phyloP scores from a whole-genome alignment of 2,113 vertebrate species.

The Candoia aspera region DNA sequence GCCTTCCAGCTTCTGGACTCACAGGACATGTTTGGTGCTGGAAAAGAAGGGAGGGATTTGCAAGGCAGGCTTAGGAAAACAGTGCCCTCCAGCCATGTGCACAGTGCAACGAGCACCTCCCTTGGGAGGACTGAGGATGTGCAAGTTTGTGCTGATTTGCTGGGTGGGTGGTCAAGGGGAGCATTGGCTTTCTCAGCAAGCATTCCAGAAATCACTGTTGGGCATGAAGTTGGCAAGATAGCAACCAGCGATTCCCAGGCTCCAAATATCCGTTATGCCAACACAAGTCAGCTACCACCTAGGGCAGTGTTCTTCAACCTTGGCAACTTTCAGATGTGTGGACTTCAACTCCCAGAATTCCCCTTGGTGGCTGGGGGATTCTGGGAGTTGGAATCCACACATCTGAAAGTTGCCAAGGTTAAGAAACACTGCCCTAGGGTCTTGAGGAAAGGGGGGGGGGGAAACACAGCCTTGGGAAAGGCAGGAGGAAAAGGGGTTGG shows the following conservation, averaged over 20 bases:
- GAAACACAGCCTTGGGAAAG: no score
- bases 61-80: neutral
- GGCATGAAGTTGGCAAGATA: neutral
- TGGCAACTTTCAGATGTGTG: no score
- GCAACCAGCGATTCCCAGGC: neutral
- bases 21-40: neutral
- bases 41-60: neutral
- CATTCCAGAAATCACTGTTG: neutral
- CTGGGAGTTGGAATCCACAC: no score
- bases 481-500: neutral
- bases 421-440: no score
- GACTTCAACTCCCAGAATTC: no score
- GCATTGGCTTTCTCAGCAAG: neutral
- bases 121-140: neutral
- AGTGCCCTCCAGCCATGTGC: neutral
- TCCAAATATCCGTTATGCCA: neutral
- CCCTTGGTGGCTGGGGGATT: no score
- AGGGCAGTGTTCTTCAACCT: no score
- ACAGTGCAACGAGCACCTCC: neutral
- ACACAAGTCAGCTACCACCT: neutral
- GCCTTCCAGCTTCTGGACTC: neutral
- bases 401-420: no score
- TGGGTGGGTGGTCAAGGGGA: neutral
- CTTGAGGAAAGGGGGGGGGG: no score
- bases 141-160: neutral